These are phyloP conservation scores for Himalopsyche japonica DNA, from an alignment of 2,888 invertebrate species.

Conservation along the genomic window DNA sequence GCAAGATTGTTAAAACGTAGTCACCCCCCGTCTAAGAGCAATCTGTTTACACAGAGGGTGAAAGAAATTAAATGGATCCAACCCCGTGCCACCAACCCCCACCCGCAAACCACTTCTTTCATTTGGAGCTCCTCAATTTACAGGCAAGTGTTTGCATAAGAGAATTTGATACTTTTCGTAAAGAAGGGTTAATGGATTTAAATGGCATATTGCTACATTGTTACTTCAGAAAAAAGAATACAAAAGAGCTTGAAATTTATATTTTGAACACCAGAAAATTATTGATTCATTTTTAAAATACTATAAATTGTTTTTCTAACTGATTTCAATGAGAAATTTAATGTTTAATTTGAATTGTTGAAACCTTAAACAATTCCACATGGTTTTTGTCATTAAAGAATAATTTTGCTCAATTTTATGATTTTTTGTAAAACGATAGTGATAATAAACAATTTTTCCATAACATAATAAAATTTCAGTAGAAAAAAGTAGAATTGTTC, in stretches of 20 bases:
- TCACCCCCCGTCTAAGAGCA: not conserved
- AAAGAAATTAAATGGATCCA: constrained; percentile 13
- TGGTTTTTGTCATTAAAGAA: no score
- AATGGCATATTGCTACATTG: not conserved
- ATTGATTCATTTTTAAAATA: no score
- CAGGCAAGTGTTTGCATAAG: not conserved
- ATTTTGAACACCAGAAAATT: no score
- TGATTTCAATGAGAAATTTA: no score
- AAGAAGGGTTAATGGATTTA: not conserved
- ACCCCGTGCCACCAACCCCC: not conserved
- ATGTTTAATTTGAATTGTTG: no score
- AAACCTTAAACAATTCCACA: no score
- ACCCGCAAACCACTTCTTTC: not conserved
- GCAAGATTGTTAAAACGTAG: not conserved
- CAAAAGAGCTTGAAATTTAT: not conserved
- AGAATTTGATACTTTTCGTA: not conserved
- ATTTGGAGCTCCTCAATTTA: not conserved
- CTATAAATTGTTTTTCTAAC: no score
- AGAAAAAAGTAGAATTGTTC: no score
- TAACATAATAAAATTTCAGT: no score
- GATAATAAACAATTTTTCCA: no score
- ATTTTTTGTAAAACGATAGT: no score
- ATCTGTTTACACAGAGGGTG: not conserved
- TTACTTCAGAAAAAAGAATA: not conserved
- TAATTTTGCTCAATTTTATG: no score